Percentiles rank a stretch among this genome's conserved stretches.
Evolutionary conservation across 2,797 vertebrate genomes (phyloP).

Genomic region (Octomys mimax): DNA sequence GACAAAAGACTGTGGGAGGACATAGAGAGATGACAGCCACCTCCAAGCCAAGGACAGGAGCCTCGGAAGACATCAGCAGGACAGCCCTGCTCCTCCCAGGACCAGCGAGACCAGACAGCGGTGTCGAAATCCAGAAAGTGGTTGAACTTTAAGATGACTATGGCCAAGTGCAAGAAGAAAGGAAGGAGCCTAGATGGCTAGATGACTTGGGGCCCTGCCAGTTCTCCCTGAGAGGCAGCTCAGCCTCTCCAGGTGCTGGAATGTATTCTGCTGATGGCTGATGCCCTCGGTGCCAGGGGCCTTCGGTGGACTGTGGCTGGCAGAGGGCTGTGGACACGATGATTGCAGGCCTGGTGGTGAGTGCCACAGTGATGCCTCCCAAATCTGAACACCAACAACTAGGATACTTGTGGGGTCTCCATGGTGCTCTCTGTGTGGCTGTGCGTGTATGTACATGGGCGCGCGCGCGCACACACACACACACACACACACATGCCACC

Average conservation of each 20-base stretch:
- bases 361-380: background rate
- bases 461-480: no score
- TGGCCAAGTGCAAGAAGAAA: background rate
- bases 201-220: background rate
- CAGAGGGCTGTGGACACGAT: background rate
- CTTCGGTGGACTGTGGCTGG: background rate
- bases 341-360: background rate
- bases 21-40: background rate
- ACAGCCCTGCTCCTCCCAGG: background rate
- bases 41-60: background rate
- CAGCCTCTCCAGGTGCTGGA: background rate
- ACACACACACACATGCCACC: no score
- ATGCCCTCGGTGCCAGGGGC: background rate
- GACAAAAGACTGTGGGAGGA: background rate
- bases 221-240: background rate
- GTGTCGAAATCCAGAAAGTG: slow-evolving; percentile 6
- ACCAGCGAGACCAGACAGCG: background rate
- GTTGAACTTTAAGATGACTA: background rate
- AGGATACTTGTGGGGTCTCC: background rate
- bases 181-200: background rate
- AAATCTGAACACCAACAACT: background rate
- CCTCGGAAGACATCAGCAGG: background rate
- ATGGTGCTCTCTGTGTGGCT: background rate
- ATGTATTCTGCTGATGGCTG: background rate
- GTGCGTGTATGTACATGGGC: no score